Evolutionary conservation across 2,797 vertebrate genomes (phyloP).

Genomic region (Gorsachius magnificus): DNA sequence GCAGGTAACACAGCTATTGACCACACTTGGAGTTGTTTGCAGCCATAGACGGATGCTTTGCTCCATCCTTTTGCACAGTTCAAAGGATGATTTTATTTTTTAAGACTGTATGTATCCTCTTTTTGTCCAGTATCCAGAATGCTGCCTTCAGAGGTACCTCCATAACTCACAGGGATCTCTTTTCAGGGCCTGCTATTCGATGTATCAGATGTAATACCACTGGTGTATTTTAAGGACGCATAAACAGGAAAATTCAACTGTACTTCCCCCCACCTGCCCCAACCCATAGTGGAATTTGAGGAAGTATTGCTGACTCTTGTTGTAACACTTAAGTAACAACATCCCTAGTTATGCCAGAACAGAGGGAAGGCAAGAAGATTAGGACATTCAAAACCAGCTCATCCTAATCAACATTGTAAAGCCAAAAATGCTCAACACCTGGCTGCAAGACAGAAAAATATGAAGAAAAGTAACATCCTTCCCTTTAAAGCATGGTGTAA

Average conservation of each 20-base stretch:
- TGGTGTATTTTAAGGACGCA: background rate
- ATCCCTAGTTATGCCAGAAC: background rate
- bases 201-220: background rate
- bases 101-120: background rate
- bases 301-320: background rate
- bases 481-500: background rate
- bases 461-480: background rate
- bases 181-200: background rate
- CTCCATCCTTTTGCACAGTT: background rate
- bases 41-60: background rate
- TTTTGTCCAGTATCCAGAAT: background rate
- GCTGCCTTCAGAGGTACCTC: background rate
- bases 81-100: background rate
- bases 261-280: background rate
- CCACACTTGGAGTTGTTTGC: background rate
- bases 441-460: background rate
- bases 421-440: background rate
- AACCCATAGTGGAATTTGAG: background rate
- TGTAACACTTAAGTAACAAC: background rate
- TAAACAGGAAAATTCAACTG: background rate
- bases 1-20: background rate
- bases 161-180: rapidly evolving
- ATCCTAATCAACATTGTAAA: background rate
- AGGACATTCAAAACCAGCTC: constrained; percentile 14
- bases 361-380: background rate